Base-by-base conservation (phyloP, 2,113 vertebrate species). In the Talpa occidentalis region DNA sequence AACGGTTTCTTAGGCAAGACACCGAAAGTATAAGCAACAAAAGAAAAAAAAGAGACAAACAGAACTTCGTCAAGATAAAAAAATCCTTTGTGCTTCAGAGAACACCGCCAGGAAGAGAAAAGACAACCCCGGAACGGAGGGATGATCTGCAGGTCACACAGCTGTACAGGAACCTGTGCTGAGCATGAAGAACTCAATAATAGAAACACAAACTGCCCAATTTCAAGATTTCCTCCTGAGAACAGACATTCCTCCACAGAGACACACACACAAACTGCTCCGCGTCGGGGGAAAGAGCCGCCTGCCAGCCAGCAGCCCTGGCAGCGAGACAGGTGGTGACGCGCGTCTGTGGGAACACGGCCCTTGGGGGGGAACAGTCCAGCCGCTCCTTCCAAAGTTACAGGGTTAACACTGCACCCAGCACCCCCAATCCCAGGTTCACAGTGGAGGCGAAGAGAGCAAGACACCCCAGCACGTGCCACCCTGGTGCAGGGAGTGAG, bases 401-500 rank as follows among this genome's bases (percentile, higher is more conserved):
- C 42, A 14, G 17, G 6, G 5, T 30, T 6, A 16, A 15, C 47
- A 19, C 0, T 0, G 1, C 6, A 9, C 24, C 60, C 47, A 30
- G 72, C 14, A 14, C 24, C 15, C 35, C 64, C 70, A 30, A 30
- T 2, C 19, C 35, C 9, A 2, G 69, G 30, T 0, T 15, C 10
- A 24, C 15, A 21, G 10, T 6, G 52, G 1, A 77, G 86, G 35
- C 37, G 22, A 35, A 32, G 52, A 22, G 62, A 19, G 28, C 22
- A 52, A 5, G 60, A 3, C 19, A 15, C 12, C 35, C 74, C 60
- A 42, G 17, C 30, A 26, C 26, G 19, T 6, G 32, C 87, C 14
- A 7, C 49, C n/a, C 37, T 21, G 22, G 37, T 37, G 3, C 7
- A 9, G 17, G 16, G 15, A 11, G 35, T 8, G 66, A 59, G 35